Percentiles rank a stretch among this genome's conserved stretches.
Conservation (phyloP, 2,113 vertebrate species). For the Desmodus rotundus region DNA sequence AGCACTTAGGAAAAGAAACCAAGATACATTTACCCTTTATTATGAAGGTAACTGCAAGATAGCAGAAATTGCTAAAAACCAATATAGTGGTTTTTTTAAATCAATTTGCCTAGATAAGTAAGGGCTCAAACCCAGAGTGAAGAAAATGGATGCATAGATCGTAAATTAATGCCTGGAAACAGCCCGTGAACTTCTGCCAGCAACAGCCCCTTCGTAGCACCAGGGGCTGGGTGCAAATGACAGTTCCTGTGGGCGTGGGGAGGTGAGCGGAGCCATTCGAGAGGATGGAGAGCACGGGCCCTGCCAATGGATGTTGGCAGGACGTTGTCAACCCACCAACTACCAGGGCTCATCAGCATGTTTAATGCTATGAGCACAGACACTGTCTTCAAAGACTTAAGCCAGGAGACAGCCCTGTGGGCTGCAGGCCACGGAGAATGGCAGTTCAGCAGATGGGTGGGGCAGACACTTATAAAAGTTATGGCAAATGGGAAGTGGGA, state of each 20-base stretch:
- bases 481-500: neutral
- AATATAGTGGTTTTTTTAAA: neutral
- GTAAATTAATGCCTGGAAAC: slow-evolving; percentile 69
- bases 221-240: slow-evolving; percentile 45
- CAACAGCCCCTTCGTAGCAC: slow-evolving; percentile 61
- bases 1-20: neutral
- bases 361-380: slow-evolving; percentile 7
- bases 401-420: slow-evolving; percentile 12
- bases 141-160: slow-evolving; percentile 64
- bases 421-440: neutral
- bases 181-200: slow-evolving; percentile 62
- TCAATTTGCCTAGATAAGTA: slow-evolving; percentile 41
- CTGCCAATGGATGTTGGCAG: slow-evolving; percentile 48
- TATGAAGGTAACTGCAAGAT: neutral
- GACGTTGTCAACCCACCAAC: neutral
- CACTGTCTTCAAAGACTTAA: slow-evolving; percentile 8
- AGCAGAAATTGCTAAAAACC: neutral
- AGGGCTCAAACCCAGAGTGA: slow-evolving; percentile 40
- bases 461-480: neutral
- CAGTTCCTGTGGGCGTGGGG: neutral
- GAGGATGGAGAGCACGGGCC: neutral
- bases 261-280: neutral
- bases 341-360: neutral
- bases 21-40: neutral
- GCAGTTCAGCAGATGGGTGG: neutral